These are phyloP conservation scores for Drosophila rhopaloa DNA, from an alignment of 1,140 invertebrate species.

Conservation along the genomic window DNA sequence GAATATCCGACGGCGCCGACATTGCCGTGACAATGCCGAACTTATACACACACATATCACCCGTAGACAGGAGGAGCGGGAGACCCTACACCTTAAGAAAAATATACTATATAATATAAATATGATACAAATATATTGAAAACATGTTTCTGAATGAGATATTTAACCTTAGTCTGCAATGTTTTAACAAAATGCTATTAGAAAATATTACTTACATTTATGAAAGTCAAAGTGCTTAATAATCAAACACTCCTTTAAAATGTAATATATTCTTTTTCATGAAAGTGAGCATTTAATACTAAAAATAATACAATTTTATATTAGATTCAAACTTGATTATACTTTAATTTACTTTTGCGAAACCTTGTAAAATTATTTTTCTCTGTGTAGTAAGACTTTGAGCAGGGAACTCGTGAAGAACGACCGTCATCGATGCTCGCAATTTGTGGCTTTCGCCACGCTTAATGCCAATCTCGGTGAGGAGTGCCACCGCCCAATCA, in stretches of 20 bases:
- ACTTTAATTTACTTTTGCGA: no score
- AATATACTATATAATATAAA: not conserved
- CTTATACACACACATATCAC: slow-evolving; percentile 13
- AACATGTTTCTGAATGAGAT: not conserved
- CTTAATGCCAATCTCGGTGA: slow-evolving; percentile 69
- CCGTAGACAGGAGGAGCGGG: not conserved
- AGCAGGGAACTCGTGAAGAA: not conserved
- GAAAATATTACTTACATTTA: no score
- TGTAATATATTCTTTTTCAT: no score
- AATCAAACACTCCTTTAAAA: no score
- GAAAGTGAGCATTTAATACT: no score
- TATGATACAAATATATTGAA: not conserved
- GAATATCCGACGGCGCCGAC: slow-evolving; percentile 34
- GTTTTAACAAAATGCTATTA: no score
- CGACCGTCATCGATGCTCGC: slow-evolving; percentile 53
- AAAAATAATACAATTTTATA: no score
- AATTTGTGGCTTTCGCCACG: slow-evolving; percentile 65
- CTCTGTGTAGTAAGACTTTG: not conserved
- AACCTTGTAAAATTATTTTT: not conserved
- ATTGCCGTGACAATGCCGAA: slow-evolving; percentile 59
- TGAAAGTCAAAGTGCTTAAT: no score
- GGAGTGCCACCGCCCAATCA: slow-evolving; percentile 3
- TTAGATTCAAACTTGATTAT: no score
- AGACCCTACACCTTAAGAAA: slow-evolving; percentile 6
- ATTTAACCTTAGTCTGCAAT: no score